Evolutionary conservation across 35 echinoderm and acorn worm genomes (phyloP), one percentile per base, ranked within the genome.

Genomic region (Holothuria glaberrima): DNA sequence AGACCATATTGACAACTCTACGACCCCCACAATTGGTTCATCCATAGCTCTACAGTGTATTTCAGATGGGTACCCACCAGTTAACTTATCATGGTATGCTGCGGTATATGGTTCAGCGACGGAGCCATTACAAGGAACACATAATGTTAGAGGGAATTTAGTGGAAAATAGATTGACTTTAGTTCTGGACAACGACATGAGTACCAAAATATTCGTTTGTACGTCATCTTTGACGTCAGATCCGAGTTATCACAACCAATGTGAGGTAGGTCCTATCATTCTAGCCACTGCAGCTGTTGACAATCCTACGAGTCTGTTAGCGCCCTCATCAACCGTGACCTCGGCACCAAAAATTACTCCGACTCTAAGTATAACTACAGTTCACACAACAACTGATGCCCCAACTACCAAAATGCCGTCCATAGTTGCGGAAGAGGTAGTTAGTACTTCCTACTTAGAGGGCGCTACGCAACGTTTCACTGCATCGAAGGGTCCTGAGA

Each of bases 181-280:
- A 25, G 16, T 84, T 33, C n/a, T 58, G 9, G 14, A 58, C 9
- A 35, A 30, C 36, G 33, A 84, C 57, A 84, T 61, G 30, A 84
- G 61, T 45, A 41, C 54, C 6, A 84, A 84, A 63, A 62, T 29
- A 25, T 21, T 84, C 16, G 30, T 84, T 19, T 84, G 80, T 30
- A 84, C 29, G 25, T 84, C 80, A 84, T 30, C 80, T 48, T 22
- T 63, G 41, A 61, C 52, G 26, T 84, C 59, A 61, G 54, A 61
- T 30, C 56, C 52, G 57, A 10, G 22, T 59, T 61, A 30, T 22
- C 20, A 59, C 17, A 35, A 16, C 13, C 54, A 61, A 61, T 84
- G 80, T n/a, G 80, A 84, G 58, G 33, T 84, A 34, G 80, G 80
- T 20, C 80, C 80, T 13, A 84, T 84, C 7, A 61, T 84, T 84